These are phyloP conservation scores for Megathymus violae DNA, from an alignment of 1,140 invertebrate species.

Conservation along the genomic window DNA sequence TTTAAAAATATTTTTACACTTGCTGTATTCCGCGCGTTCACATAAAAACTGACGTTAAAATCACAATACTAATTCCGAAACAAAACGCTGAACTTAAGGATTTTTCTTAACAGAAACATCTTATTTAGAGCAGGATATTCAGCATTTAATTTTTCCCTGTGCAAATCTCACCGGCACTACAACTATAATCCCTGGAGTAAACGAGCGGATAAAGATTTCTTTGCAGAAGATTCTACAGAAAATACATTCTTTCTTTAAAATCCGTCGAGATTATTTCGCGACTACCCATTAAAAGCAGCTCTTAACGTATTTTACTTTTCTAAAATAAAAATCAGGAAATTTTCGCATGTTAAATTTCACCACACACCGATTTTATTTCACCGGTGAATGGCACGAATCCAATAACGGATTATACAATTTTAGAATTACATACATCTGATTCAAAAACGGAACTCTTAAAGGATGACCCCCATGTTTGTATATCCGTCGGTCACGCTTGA, in stretches of 20 bases:
- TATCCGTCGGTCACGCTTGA: too few species aligned
- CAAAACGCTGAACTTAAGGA: constrained; percentile 2
- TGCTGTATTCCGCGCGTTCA: too few species aligned
- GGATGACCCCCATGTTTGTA: too few species aligned
- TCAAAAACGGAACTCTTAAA: too few species aligned
- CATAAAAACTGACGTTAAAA: neutral
- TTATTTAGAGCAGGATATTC: constrained; percentile 16
- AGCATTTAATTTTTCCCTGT: constrained; percentile 9
- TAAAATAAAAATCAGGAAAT: constrained; percentile 2
- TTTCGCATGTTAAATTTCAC: neutral
- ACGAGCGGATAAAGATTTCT: constrained; percentile 31
- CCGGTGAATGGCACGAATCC: too few species aligned
- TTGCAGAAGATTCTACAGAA: constrained; percentile 22
- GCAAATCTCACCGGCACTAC: constrained; percentile 19
- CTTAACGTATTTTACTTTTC: constrained; percentile 13
- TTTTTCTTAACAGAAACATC: constrained; percentile 11
- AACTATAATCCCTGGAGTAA: constrained; percentile 33
- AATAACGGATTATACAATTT: too few species aligned
- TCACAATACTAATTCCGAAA: neutral
- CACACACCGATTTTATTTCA: neutral
- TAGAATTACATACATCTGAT: too few species aligned
- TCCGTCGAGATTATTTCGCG: constrained; percentile 29
- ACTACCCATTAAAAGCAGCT: constrained; percentile 27
- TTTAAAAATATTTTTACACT: too few species aligned
- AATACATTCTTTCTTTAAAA: constrained; percentile 29